phyloP scores from a whole-genome alignment of 2,797 vertebrate species.

The Sebastolobus altivelis region DNA sequence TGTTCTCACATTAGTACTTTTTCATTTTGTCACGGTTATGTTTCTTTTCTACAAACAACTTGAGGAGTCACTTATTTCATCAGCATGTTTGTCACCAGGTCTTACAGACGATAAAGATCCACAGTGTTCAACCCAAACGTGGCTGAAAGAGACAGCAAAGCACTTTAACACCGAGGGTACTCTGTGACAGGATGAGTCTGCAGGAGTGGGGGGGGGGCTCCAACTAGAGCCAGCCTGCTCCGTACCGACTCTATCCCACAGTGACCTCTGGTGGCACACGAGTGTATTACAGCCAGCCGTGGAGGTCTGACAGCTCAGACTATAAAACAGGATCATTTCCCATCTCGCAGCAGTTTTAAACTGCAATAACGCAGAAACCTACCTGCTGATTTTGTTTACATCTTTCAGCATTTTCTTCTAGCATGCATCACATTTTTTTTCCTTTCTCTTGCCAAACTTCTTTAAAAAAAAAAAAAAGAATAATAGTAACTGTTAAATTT shows the following conservation, averaged over 20 bases:
- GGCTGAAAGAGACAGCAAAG: slow-evolving; percentile 79
- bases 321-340: slow-evolving; percentile 18
- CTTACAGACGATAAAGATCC: slow-evolving; percentile 59
- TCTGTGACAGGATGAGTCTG: slow-evolving; percentile 39
- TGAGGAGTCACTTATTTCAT: slow-evolving; percentile 54
- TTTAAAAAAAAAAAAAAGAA: slow-evolving; percentile 53
- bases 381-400: slow-evolving; percentile 65
- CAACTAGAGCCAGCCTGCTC: slow-evolving; percentile 38
- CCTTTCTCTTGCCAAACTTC: slow-evolving; percentile 64
- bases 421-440: slow-evolving; percentile 68
- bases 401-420: slow-evolving; percentile 49
- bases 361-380: slow-evolving; percentile 57
- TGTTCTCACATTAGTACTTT: slow-evolving; percentile 64
- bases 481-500: slow-evolving; percentile 75
- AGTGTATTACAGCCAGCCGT: slow-evolving; percentile 71
- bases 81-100: slow-evolving; percentile 70
- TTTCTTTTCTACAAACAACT: slow-evolving; percentile 43
- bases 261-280: slow-evolving; percentile 76
- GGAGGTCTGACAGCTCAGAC: slow-evolving; percentile 41
- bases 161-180: slow-evolving; percentile 75
- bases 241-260: slow-evolving; percentile 55
- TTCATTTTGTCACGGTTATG: slow-evolving; percentile 29
- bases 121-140: slow-evolving; percentile 70
- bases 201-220: background rate
- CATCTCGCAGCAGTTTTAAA: slow-evolving; percentile 63